These are phyloP conservation scores for Ochropleura leucogaster DNA, from an alignment of 2,888 invertebrate species.

Conservation along the genomic window DNA sequence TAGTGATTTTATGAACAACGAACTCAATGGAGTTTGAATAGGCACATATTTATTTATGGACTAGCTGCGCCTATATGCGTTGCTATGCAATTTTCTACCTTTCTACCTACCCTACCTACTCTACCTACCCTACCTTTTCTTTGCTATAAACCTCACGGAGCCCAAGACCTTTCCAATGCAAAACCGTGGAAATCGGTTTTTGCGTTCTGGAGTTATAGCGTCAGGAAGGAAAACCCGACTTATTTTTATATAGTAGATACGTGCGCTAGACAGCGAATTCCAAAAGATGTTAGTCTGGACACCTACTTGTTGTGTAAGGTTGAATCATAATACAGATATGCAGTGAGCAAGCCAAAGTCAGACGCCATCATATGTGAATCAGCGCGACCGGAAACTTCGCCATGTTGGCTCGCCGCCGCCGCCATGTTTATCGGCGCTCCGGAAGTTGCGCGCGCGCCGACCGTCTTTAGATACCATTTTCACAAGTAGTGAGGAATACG, in stretches of 20 bases:
- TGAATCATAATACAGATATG: slow-evolving; percentile 89
- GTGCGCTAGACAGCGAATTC: slow-evolving; percentile 79
- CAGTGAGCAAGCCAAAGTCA: slow-evolving; percentile 86
- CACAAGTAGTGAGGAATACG: slow-evolving; percentile 83
- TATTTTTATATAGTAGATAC: no score
- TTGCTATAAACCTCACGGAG: no score
- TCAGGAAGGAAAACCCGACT: no score
- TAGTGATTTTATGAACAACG: slow-evolving; percentile 9
- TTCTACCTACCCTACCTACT: no score
- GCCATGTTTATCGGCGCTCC: slow-evolving; percentile 89
- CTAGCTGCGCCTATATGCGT: no score
- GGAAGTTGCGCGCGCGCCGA: slow-evolving; percentile 90
- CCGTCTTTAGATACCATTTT: slow-evolving; percentile 87
- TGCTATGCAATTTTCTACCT: no score
- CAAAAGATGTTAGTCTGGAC: slow-evolving; percentile 78
- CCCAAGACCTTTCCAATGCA: no score
- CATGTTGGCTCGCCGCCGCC: slow-evolving; percentile 88
- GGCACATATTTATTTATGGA: slow-evolving; percentile 54
- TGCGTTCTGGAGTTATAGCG: no score
- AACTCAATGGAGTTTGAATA: slow-evolving; percentile 28
- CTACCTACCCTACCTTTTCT: no score
- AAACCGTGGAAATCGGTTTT: no score
- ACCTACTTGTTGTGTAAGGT: slow-evolving; percentile 85
- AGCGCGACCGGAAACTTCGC: slow-evolving; percentile 89
- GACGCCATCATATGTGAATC: slow-evolving; percentile 87